Evolutionary conservation across 2,113 vertebrate species (phyloP).

Genomic region (Arizona elegans): DNA sequence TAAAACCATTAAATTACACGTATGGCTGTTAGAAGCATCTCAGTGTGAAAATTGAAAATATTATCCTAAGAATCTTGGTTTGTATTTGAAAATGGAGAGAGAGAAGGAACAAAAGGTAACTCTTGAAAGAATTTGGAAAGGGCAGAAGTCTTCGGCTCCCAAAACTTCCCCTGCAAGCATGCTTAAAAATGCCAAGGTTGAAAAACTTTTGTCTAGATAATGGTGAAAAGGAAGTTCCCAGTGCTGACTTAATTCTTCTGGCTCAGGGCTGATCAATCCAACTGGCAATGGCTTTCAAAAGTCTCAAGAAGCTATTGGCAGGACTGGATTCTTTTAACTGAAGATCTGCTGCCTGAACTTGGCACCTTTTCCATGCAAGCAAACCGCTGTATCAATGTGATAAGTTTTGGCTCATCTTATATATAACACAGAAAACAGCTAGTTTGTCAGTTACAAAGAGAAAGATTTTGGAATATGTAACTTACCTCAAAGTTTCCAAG

Average conservation of each 20-base stretch:
- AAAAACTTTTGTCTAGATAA: background rate
- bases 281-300: background rate
- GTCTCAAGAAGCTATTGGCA: background rate
- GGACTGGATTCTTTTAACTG: background rate
- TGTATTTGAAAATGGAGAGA: background rate
- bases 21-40: background rate
- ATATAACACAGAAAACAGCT: background rate
- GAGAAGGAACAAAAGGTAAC: background rate
- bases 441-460: slow-evolving; percentile 7
- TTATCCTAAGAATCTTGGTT: background rate
- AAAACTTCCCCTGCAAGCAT: background rate
- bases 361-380: background rate
- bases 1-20: background rate
- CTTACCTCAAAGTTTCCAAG: slow-evolving; percentile 99
- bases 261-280: background rate
- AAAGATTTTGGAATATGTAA: slow-evolving; percentile 44
- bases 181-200: background rate
- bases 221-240: background rate
- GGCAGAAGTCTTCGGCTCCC: background rate
- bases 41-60: background rate
- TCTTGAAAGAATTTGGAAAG: background rate
- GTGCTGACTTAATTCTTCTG: background rate
- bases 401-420: background rate
- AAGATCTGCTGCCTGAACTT: background rate
- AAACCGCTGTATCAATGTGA: background rate